These are phyloP conservation scores for Caenorhabditis wallacei DNA, from an alignment of 2,888 invertebrate species.

Conservation along the genomic window DNA sequence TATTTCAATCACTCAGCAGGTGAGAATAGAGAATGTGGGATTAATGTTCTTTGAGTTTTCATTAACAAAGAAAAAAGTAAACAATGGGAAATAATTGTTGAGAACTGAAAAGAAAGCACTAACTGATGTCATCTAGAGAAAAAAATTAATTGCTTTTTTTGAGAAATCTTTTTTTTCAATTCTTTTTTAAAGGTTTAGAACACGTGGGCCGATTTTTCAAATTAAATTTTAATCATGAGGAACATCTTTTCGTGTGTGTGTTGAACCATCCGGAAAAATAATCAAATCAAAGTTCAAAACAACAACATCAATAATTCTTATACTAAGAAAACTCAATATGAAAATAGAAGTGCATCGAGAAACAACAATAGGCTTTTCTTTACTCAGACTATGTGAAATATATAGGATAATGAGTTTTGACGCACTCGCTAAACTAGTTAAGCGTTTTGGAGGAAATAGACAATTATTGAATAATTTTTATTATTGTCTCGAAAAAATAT, in stretches of 20 bases:
- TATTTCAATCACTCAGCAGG: conserved; percentile 82
- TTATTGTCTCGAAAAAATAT: too few relatives aligned
- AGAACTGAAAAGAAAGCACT: conserved; percentile 8
- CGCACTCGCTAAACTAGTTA: conserved; percentile 7
- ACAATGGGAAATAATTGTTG: conserved; percentile 11
- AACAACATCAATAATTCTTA: too few relatives aligned
- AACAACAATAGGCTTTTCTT: conserved; percentile 4
- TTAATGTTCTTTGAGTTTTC: not conserved
- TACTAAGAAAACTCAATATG: too few relatives aligned
- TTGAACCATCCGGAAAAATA: not conserved
- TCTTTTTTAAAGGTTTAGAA: not conserved
- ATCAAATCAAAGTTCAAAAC: not conserved
- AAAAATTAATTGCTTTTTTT: not conserved
- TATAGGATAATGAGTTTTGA: conserved; percentile 31
- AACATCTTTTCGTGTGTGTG: conserved; percentile 30
- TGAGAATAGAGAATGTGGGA: conserved; percentile 22
- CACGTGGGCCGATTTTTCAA: not conserved
- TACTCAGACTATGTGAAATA: not conserved
- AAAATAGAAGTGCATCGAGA: not conserved
- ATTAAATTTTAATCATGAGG: not conserved
- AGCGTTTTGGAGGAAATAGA: too few relatives aligned
- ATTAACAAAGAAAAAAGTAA: not conserved
- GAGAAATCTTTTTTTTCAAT: not conserved
- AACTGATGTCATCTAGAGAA: conserved; percentile 26
- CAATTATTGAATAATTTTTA: too few relatives aligned